These are phyloP conservation scores for Pteronura brasiliensis DNA, from an alignment of 2,113 vertebrate genomes.

Conservation along the genomic window DNA sequence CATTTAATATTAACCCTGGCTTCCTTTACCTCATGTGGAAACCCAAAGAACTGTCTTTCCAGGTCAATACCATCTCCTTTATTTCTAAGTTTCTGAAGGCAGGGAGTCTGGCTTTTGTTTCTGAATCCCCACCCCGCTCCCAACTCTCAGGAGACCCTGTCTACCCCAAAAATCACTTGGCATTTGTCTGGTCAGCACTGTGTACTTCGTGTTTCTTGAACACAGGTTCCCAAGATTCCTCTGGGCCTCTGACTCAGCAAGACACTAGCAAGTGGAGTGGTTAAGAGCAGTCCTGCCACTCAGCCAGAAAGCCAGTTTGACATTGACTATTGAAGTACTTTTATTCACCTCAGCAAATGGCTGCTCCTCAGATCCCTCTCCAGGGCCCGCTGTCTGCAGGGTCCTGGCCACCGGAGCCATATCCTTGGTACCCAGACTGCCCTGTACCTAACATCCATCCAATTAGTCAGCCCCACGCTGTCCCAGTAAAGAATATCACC, in stretches of 20 bases:
- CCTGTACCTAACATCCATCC: fast-evolving
- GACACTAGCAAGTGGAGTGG: fast-evolving
- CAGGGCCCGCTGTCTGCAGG: background rate
- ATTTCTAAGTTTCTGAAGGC: background rate
- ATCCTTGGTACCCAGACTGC: background rate
- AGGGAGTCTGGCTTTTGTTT: background rate
- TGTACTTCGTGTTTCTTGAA: background rate
- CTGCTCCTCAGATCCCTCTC: background rate
- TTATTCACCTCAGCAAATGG: background rate
- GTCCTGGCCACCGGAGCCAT: background rate
- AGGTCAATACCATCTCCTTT: background rate
- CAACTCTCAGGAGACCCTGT: background rate
- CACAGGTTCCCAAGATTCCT: background rate
- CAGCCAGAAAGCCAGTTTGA: background rate
- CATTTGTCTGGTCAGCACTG: background rate
- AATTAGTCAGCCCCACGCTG: background rate
- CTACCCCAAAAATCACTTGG: too few species aligned
- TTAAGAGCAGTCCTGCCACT: background rate
- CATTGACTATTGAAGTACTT: background rate
- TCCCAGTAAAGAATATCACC: background rate
- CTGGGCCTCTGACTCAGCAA: background rate
- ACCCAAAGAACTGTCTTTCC: background rate
- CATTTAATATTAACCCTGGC: background rate
- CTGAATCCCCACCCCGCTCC: background rate
- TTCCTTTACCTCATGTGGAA: background rate